Evolutionary conservation across 2,888 invertebrate genomes (phyloP), one percentile per base, ranked within the genome.

Genomic region (Lysandra coridon): DNA sequence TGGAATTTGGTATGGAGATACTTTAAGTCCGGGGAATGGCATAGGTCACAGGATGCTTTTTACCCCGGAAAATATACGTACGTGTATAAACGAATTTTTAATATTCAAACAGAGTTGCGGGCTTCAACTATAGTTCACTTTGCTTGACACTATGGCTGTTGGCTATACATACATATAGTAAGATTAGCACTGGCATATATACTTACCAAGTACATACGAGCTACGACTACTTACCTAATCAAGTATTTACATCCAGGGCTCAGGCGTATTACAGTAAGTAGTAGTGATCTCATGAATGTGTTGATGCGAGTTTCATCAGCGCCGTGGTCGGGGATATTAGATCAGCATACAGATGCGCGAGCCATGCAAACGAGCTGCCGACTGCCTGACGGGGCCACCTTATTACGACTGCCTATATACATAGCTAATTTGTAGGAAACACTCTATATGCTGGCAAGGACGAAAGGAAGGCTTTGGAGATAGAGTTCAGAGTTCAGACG

Each of bases 321-420:
- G 80, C 78, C 78, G 49, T 78, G 78, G 73, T 78, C 64, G 79
- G 57, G 57, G 30, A 40, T 17, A 74, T 78, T 78, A 78, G 62
- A 80, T 80, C 80, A 78, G 80, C 80, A 83, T 83, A 83, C 80
- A 81, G 81, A 83, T 83, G 81, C 81, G 80, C 74, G 80, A 78
- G 62, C 73, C 78, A 83, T 82, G 81, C 80, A 80, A 82, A 83
- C 81, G 79, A 78, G 60, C 17, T n/a, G 79, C 80, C 33, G 69
- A 37, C 44, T 23, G 44, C 74, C 74, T 74, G 44, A n/a, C 14
- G 69, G 33, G 7, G 33, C 30, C 23, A 23, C 33, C 69, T 17
- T 69, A 69, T 69, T 33, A 69, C 23, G n/a, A 23, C 62, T 23
- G 23, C 44, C 44, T 44, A 44, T 44, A 44, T 44, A 23, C 23